These are phyloP conservation scores for Metallyticus violacea DNA, from an alignment of 2,888 invertebrate species.

Conservation along the genomic window DNA sequence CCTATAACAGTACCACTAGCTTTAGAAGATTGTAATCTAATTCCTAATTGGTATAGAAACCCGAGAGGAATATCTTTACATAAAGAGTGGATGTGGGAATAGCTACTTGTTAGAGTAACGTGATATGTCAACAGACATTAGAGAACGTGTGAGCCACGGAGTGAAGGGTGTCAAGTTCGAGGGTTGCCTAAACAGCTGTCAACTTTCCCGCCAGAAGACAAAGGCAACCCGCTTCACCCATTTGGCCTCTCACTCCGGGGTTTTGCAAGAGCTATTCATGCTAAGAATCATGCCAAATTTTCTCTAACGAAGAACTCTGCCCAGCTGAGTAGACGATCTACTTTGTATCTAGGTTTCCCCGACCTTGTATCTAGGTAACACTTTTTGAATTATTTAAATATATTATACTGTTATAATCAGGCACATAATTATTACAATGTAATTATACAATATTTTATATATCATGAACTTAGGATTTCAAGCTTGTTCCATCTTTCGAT, in stretches of 20 bases:
- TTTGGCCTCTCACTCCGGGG: not conserved
- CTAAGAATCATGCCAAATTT: not conserved
- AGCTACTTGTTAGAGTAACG: not conserved
- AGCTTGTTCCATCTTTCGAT: too few relatives aligned
- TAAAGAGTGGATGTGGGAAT: not conserved
- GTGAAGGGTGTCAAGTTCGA: conserved; percentile 11
- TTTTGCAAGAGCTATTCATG: too few relatives aligned
- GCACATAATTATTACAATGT: too few relatives aligned
- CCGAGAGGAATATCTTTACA: not conserved
- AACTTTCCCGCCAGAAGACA: conserved; percentile 9
- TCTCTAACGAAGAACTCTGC: too few relatives aligned
- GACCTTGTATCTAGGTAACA: too few relatives aligned
- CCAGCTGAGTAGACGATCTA: too few relatives aligned
- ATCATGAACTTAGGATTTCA: too few relatives aligned
- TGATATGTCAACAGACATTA: conserved; percentile 15
- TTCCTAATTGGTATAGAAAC: not conserved
- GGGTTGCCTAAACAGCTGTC: conserved; percentile 17
- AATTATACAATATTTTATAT: too few relatives aligned
- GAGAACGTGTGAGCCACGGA: not conserved
- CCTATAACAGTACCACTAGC: too few relatives aligned
- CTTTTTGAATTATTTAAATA: too few relatives aligned
- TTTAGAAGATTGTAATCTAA: not conserved
- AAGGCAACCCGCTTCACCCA: not conserved
- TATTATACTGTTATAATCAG: too few relatives aligned
- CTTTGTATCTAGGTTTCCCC: too few relatives aligned